Percentiles rank a stretch among this genome's conserved stretches.
Conservation (phyloP, 2,797 vertebrate species). For the Geotrypetes seraphini region DNA sequence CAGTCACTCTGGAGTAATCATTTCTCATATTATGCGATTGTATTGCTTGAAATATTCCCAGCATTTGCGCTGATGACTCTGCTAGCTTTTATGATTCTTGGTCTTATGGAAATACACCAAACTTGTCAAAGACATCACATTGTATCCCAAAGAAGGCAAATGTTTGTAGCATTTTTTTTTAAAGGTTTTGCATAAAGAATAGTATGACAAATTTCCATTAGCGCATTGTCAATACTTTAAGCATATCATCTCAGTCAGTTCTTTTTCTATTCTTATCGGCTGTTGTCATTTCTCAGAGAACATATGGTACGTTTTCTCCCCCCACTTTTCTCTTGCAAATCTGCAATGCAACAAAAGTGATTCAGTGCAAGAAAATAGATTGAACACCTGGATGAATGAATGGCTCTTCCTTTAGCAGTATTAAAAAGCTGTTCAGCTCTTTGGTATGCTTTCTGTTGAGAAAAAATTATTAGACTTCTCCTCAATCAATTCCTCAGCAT, state of each 20-base stretch:
- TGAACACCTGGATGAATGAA: slow-evolving; percentile 8
- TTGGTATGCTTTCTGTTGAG: too few species aligned
- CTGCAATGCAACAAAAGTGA: slow-evolving; percentile 1
- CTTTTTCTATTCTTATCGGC: slow-evolving; percentile 11
- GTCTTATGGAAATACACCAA: slow-evolving; percentile 28
- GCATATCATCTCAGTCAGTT: neutral
- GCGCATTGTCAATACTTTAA: slow-evolving; percentile 10
- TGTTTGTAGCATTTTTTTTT: slow-evolving; percentile 9
- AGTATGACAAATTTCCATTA: slow-evolving; percentile 11
- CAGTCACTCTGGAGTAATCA: neutral
- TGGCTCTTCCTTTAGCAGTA: too few species aligned
- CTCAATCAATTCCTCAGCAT: too few species aligned
- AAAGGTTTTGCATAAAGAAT: neutral
- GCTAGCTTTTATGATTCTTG: slow-evolving; percentile 7
- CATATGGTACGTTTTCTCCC: slow-evolving; percentile 10
- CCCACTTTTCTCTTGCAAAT: slow-evolving; percentile 1
- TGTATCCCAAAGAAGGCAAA: slow-evolving; percentile 16
- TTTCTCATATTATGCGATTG: neutral
- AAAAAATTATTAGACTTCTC: too few species aligned
- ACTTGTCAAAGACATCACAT: slow-evolving; percentile 26
- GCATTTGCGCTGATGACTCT: slow-evolving; percentile 16
- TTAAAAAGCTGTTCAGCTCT: too few species aligned
- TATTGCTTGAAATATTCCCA: neutral
- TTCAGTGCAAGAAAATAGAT: neutral
- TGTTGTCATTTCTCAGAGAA: slow-evolving; percentile 15